Conservation (phyloP, 1,140 invertebrate genomes). For the Aphelinus atriplicis region DNA sequence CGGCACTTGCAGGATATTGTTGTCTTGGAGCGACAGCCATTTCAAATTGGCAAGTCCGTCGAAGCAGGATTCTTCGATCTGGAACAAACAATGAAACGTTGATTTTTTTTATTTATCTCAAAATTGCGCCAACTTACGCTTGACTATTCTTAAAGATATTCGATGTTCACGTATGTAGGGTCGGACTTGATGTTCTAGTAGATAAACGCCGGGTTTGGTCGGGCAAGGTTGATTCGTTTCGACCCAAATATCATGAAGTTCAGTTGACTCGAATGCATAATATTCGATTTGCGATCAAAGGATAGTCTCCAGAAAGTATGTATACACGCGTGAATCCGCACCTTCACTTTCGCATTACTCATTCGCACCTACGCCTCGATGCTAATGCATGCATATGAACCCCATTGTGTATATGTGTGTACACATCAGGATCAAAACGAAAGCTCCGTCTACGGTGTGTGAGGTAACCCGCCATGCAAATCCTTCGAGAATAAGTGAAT, state of each 20-base stretch:
- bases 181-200: not conserved
- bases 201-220: too few species aligned
- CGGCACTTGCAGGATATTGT: conserved; percentile 86
- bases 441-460: not conserved
- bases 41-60: conserved; percentile 82
- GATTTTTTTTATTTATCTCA: not conserved
- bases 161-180: too few species aligned
- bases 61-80: conserved; percentile 88
- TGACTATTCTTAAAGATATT: too few species aligned
- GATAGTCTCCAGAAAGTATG: too few species aligned
- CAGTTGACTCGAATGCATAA: not conserved
- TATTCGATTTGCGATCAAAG: not conserved
- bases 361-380: too few species aligned
- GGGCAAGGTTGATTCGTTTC: too few species aligned
- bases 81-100: conserved; percentile 48
- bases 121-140: not conserved
- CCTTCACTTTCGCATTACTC: too few species aligned
- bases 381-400: too few species aligned
- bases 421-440: too few species aligned
- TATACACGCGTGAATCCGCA: too few species aligned
- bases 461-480: not conserved
- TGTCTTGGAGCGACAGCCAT: conserved; percentile 84
- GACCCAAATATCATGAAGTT: too few species aligned
- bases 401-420: too few species aligned
- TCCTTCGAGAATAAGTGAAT: not conserved